Evolutionary conservation across 2,113 vertebrate species (phyloP).

Genomic region (Peucedramus taeniatus): DNA sequence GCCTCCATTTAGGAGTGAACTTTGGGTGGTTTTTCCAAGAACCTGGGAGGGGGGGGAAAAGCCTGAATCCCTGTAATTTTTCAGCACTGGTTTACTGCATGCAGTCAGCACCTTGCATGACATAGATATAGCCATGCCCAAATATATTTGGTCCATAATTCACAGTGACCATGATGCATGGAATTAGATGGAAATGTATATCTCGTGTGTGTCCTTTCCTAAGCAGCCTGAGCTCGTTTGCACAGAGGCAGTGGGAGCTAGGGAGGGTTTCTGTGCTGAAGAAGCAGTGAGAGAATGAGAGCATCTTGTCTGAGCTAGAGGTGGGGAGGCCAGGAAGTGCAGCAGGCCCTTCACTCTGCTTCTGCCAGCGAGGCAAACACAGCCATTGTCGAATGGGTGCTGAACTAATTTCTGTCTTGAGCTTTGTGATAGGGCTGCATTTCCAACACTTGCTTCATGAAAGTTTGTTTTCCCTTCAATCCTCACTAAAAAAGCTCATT

Average conservation of each 20-base stretch:
- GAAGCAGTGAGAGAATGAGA: background rate
- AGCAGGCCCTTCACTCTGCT: fast-evolving
- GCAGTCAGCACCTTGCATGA: background rate
- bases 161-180: too few relatives aligned
- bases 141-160: background rate
- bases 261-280: background rate
- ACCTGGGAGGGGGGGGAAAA: fast-evolving
- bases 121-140: fast-evolving
- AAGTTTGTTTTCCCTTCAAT: background rate
- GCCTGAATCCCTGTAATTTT: background rate
- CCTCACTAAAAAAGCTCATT: background rate
- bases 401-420: background rate
- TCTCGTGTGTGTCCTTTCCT: background rate
- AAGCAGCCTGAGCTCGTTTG: background rate
- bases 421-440: background rate
- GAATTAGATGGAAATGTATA: background rate
- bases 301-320: background rate
- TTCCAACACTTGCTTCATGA: background rate
- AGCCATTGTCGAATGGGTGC: background rate
- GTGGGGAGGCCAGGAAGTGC: fast-evolving
- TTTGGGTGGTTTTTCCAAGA: background rate
- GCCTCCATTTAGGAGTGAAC: background rate
- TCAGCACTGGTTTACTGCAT: background rate
- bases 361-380: fast-evolving
- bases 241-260: fast-evolving